A percentile compares a stretch with the other conserved stretches of the same genome.
Evolutionary conservation across 2,113 vertebrate species (phyloP).

Genomic region (Scomber colias): DNA sequence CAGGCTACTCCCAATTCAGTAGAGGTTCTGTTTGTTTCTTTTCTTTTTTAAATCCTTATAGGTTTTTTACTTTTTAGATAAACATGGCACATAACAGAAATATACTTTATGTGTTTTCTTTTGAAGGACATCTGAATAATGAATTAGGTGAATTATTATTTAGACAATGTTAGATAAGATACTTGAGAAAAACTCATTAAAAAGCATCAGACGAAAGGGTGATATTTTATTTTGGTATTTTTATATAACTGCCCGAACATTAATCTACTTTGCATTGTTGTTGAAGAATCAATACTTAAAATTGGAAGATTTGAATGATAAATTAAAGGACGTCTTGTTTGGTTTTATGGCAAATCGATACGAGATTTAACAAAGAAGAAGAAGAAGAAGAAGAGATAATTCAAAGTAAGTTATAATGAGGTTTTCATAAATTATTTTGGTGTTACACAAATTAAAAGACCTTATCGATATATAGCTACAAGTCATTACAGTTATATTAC

Average conservation of each 20-base stretch:
- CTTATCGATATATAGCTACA: background rate
- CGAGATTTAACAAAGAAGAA: no score
- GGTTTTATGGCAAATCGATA: background rate
- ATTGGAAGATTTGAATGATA: background rate
- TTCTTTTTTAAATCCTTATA: conserved; percentile 7
- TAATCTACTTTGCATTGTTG: background rate
- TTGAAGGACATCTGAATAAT: background rate
- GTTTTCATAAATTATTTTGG: no score
- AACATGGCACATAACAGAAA: no score
- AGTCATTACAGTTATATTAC: background rate
- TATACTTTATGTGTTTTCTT: background rate
- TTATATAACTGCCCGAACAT: no score
- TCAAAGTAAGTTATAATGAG: background rate
- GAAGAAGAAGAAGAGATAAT: background rate
- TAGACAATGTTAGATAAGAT: no score
- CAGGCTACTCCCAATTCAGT: conserved; percentile 1
- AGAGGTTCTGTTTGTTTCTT: background rate
- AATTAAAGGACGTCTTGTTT: background rate
- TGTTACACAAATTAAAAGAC: background rate
- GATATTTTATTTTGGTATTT: no score
- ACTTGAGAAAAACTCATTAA: no score
- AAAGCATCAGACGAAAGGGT: no score
- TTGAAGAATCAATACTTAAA: background rate
- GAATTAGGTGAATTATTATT: no score
- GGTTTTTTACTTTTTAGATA: background rate